These are phyloP conservation scores for Perodicticus potto DNA, from an alignment of 2,797 vertebrate species.

Conservation along the genomic window DNA sequence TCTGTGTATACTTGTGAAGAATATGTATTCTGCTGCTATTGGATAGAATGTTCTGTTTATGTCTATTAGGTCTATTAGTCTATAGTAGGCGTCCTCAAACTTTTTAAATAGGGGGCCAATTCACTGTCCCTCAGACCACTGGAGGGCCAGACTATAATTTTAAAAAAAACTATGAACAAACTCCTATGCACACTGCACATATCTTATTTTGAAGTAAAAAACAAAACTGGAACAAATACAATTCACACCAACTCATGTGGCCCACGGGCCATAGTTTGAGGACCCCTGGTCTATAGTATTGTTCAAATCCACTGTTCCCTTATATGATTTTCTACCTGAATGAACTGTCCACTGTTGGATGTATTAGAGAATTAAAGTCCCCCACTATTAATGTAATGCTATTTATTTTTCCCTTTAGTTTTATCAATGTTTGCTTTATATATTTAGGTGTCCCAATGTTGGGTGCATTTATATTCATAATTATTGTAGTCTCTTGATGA, in stretches of 20 bases:
- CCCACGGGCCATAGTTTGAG: too few relatives aligned
- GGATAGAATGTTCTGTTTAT: not conserved
- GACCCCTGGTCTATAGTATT: not conserved
- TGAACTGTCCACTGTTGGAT: not conserved
- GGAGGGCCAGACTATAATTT: too few relatives aligned
- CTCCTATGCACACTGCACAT: too few relatives aligned
- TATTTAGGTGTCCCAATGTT: not conserved
- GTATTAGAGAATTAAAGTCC: not conserved
- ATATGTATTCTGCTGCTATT: not conserved
- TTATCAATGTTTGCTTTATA: not conserved
- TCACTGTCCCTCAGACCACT: too few relatives aligned
- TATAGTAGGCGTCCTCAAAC: too few relatives aligned
- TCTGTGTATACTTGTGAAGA: not conserved
- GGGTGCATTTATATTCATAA: not conserved
- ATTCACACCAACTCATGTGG: too few relatives aligned
- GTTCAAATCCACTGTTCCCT: not conserved
- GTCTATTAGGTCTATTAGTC: not conserved
- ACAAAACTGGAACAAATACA: too few relatives aligned
- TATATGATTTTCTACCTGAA: not conserved
- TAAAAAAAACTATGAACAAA: too few relatives aligned
- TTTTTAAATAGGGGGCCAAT: too few relatives aligned
- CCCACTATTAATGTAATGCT: not conserved
- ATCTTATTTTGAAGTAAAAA: too few relatives aligned
- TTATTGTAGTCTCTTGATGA: not conserved
- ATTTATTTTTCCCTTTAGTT: not conserved